Base-by-base conservation (phyloP, 1,140 invertebrate genomes). In the Drosophila tsacasi region DNA sequence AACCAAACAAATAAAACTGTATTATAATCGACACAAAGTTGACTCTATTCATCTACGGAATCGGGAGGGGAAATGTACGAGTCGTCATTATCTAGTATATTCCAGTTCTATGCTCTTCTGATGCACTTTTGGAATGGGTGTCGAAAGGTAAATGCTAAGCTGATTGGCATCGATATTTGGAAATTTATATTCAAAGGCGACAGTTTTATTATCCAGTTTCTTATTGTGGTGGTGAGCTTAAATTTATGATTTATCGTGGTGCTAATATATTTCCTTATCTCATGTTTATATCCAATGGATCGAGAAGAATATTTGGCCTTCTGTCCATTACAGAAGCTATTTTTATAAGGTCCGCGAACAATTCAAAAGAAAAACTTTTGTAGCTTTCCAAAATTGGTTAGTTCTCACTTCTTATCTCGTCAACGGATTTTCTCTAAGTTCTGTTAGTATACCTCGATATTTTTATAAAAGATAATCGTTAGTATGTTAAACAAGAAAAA, bases 1-100 rank as follows among this genome's bases (percentile, higher is more conserved):
- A 77, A 62, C 76, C 71, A 60, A 84, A 87, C 72, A 74, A 87
- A 87, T 89, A 84, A 87, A 84, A 44, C 63, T 87, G 84, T 87
- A 87, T 84, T 78, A 89, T 87, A 89, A 79, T 79, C 83, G 39
- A 85, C 46, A 47, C 46, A 25, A 27, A 40, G 9, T 10, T 8
- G 23, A 21, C n/a, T 27, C 8, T 27, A 15, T 19, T 32, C 15
- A n/a, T 6, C 25, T 17, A 1, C 23, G 27, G 19, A n/a, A 10
- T 27, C 17, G 12, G 23, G n/a, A n/a, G n/a, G n/a, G n/a, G n/a
- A n/a, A n/a, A n/a, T n/a, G n/a, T n/a, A n/a, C n/a, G n/a, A n/a
- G n/a, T n/a, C n/a, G n/a, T n/a, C n/a, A n/a, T n/a, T n/a, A n/a
- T n/a, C n/a, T n/a, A n/a, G n/a, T n/a, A n/a, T n/a, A n/a, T n/a